A percentile compares a stretch with the other conserved stretches of the same genome.
Conservation (phyloP, 2,797 vertebrate species). For the Cirrhinus mrigala region DNA sequence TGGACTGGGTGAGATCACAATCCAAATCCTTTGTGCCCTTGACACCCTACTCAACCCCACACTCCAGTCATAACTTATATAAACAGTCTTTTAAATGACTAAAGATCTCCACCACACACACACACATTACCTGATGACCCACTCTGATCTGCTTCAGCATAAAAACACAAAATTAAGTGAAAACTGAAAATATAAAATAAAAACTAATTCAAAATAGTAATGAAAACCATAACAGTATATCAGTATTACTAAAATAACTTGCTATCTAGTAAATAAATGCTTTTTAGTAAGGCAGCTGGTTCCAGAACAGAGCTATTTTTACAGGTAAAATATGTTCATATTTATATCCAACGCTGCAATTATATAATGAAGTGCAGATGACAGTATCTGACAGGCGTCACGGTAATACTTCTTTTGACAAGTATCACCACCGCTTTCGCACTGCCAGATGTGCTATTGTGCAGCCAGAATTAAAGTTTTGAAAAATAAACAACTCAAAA, state of each 20-base stretch:
- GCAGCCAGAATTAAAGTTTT: conserved; percentile 11
- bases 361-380: conserved; percentile 6
- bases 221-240: not conserved
- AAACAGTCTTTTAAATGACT: too few species aligned
- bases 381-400: not conserved
- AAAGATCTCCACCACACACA: too few species aligned
- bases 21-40: too few species aligned
- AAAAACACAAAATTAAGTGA: not conserved
- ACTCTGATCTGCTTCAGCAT: too few species aligned
- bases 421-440: not conserved
- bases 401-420: conserved; percentile 3
- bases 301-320: not conserved
- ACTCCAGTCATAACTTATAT: too few species aligned
- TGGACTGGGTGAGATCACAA: too few species aligned
- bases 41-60: too few species aligned
- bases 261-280: not conserved
- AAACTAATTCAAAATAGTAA: not conserved
- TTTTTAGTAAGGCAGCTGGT: not conserved
- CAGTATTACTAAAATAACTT: not conserved
- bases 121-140: too few species aligned
- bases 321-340: not conserved
- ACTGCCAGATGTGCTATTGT: conserved; percentile 23
- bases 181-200: not conserved
- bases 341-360: not conserved
- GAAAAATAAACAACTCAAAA: not conserved